Evolutionary conservation across 2,888 invertebrate genomes (phyloP), one percentile per base, ranked within the genome.

Genomic region (Syrphus vitripennis): DNA sequence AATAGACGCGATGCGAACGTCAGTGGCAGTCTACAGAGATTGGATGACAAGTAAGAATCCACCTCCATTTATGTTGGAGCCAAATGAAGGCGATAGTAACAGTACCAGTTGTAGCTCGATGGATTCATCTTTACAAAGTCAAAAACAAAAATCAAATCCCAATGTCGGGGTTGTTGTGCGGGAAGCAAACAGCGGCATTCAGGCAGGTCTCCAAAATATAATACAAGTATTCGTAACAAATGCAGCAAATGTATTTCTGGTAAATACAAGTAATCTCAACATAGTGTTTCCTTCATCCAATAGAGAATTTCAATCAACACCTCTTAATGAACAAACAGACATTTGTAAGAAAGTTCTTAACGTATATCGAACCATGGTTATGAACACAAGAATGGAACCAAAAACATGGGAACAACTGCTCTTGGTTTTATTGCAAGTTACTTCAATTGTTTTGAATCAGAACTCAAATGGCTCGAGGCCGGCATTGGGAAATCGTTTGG

Each of bases 331-430:
- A 91, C 98, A 98, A 93, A 98, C 98, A 0, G 98, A 99, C 92
- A 96, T 98, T 77, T 98, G 98, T 93, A 98, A 98, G 93, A 95
- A 98, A 88, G 98, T 99, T 83, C 94, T 99, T 78, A 99, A 98
- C 92, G 98, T 98, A 89, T 99, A 98, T 93, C 94, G 98, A 88
- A 98, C 97, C 90, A 97, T 98, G 95, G 98, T 99, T 40, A 98
- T 98, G 98, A 98, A 98, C 90, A 97, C 97, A 1, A 95, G 96
- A 88, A 97, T 99, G 96, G 97, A 98, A 90, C 96, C 96, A 88
- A 95, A 95, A 90, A 98, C 98, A 14, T 99, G 98, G 98, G 97
- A 98, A 91, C 97, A 98, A 92, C 93, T 98, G 83, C 91, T 98
- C 76, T 91, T 96, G 88, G 97, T 98, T 57, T 93, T 99, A 88